Evolutionary conservation across 1,140 invertebrate genomes (phyloP).

Genomic region (Yoshiicerus persimilis): DNA sequence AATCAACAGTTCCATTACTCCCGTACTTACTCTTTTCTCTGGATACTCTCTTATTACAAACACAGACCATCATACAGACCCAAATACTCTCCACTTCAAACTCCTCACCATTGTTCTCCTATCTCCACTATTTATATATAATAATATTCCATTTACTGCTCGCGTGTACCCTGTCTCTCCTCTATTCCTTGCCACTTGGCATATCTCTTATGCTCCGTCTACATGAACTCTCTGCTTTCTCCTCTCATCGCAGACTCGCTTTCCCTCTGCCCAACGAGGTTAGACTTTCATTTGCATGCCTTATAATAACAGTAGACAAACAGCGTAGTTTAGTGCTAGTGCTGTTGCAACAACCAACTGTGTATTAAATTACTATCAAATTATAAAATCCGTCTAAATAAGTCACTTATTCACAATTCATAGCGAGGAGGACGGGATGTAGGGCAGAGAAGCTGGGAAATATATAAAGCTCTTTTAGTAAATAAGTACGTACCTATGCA

Average conservation of each 20-base stretch:
- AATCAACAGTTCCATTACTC: slow-evolving; percentile 33
- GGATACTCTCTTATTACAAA: slow-evolving; percentile 12
- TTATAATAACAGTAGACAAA: neutral
- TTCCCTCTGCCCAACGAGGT: neutral
- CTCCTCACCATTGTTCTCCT: neutral
- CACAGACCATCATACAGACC: neutral
- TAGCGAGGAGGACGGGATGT: neutral
- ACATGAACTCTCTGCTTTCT: neutral
- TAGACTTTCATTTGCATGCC: neutral
- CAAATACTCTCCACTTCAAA: neutral
- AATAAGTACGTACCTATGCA: neutral
- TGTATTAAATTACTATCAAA: slow-evolving; percentile 38
- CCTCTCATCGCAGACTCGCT: neutral
- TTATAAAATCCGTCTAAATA: slow-evolving; percentile 34
- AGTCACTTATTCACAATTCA: slow-evolving; percentile 24
- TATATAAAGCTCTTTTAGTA: neutral
- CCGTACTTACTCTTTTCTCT: slow-evolving; percentile 16
- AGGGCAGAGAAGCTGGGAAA: neutral
- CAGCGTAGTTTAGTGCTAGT: neutral
- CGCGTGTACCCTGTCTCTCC: neutral
- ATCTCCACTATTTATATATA: neutral
- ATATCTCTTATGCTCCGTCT: neutral
- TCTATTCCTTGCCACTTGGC: neutral
- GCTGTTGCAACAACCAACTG: neutral
- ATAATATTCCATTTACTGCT: neutral